These are phyloP conservation scores for Aculops lycopersici DNA, from an alignment of 1,140 invertebrate species.

Conservation along the genomic window DNA sequence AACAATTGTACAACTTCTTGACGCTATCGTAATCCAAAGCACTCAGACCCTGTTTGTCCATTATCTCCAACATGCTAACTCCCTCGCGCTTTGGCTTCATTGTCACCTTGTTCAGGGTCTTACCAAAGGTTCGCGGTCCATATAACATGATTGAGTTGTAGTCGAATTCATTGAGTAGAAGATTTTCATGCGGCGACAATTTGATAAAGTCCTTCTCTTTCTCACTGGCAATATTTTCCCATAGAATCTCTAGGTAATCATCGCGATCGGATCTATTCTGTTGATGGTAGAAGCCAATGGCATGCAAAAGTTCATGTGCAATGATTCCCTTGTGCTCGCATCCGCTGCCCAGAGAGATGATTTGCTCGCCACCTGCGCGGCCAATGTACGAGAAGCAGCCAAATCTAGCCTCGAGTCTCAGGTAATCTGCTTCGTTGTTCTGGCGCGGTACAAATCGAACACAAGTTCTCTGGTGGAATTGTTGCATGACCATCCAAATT, in stretches of 20 bases:
- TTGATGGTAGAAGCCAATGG: slow-evolving; percentile 17
- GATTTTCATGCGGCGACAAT: slow-evolving; percentile 8
- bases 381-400: slow-evolving; percentile 8
- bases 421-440: slow-evolving; percentile 4
- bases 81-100: slow-evolving; percentile 12
- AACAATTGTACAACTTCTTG: slow-evolving; percentile 2
- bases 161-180: slow-evolving; percentile 12
- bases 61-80: slow-evolving; percentile 11
- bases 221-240: slow-evolving; percentile 14
- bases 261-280: slow-evolving; percentile 17
- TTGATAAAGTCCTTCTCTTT: slow-evolving; percentile 10
- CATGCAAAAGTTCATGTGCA: slow-evolving; percentile 18
- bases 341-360: slow-evolving; percentile 8
- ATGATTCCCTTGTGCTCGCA: slow-evolving; percentile 12
- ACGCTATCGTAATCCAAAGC: not conserved
- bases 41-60: slow-evolving; percentile 10
- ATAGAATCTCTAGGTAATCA: slow-evolving; percentile 14
- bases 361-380: slow-evolving; percentile 1
- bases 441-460: slow-evolving; percentile 8
- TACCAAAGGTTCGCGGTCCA: slow-evolving; percentile 14
- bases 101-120: slow-evolving; percentile 13
- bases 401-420: not conserved
- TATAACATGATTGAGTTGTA: slow-evolving; percentile 18
- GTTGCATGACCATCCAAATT: slow-evolving; percentile 17
- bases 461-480: slow-evolving; percentile 21